Conservation (phyloP, 2,113 vertebrate genomes). For the Pseudorectes ferrugineus region DNA sequence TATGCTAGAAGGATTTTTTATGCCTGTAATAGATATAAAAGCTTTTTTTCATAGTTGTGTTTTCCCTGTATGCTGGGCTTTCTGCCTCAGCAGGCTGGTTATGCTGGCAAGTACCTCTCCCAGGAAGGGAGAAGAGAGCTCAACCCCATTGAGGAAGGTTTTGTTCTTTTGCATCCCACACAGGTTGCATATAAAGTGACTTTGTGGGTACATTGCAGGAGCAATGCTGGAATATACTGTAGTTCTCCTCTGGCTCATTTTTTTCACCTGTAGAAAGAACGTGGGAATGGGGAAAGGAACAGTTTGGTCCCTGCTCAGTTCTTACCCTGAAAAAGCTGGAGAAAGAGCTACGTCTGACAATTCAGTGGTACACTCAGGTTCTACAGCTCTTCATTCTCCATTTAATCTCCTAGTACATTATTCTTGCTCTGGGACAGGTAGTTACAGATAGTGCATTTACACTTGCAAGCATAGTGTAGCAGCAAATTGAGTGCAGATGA, state of each 20-base stretch:
- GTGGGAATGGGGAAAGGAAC: not conserved
- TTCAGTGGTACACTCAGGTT: not conserved
- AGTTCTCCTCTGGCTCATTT: not conserved
- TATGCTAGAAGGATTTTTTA: constrained; percentile 29
- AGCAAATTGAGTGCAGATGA: not conserved
- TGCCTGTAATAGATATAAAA: constrained; percentile 1
- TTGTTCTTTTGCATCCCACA: not conserved
- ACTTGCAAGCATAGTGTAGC: not conserved
- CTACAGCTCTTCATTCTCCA: not conserved
- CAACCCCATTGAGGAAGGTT: not conserved
- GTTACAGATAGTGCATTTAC: not conserved
- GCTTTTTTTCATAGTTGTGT: constrained; percentile 24
- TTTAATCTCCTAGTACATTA: not conserved
- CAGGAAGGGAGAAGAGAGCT: not conserved
- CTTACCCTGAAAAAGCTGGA: not conserved
- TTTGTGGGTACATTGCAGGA: not conserved
- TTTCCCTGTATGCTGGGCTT: not conserved
- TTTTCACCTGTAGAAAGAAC: not conserved
- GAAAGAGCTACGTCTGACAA: not conserved
- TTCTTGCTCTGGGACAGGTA: not conserved
- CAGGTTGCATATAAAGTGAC: not conserved
- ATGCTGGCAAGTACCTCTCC: not conserved
- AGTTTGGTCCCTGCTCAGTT: not conserved
- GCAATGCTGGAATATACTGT: not conserved
- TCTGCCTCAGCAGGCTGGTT: not conserved